Evolutionary conservation across 2,113 vertebrate genomes (phyloP), one percentile per base, ranked within the genome.

Genomic region (Nothocercus nigrocapillus): DNA sequence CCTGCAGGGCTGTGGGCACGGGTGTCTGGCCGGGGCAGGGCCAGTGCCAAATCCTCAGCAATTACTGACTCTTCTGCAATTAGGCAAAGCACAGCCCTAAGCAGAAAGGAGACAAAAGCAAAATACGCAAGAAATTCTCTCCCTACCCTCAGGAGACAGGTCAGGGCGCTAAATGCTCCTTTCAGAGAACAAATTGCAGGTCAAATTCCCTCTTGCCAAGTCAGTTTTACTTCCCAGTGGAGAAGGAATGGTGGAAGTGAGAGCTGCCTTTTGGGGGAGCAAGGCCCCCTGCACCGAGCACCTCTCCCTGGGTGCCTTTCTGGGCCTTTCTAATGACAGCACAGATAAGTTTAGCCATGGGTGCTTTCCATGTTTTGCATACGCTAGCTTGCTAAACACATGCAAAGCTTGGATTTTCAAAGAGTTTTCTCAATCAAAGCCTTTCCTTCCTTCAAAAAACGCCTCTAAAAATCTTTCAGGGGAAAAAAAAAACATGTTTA

Each of bases 201-300:
- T 61, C 54, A 32, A 36, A 66, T 30, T 47, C 69, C 64, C 67
- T 63, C 0, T 0, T 21, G 12, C 67, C 1, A 2, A 7, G 5
- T 40, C 49, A 15, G 58, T 5, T 28, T 32, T 38, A 7, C 22
- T 28, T n/a, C 54, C n/a, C 2, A 0, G 6, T 7, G 10, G 64
- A 32, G 82, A 78, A 34, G 0, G 58, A 58, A 10, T 5, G 7
- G n/a, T 2, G 25, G 44, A 68, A 45, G 47, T 5, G 12, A 5
- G 68, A 80, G 9, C 34, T 6, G 27, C 75, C 15, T 28, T 54
- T 74, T 13, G 17, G 1, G 8, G 2, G 54, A 49, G 49, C 49
- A 49, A 24, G 49, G 49, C 49, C 21, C 49, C 21, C 49, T 49
- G 49, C 49, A 49, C 11, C 21, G 2, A 47, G 44, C 47, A 51